A percentile compares a stretch with the other conserved stretches of the same genome.
These are phyloP conservation scores for Escarpia spicata DNA, from an alignment of 2,888 invertebrate genomes.

Conservation along the genomic window DNA sequence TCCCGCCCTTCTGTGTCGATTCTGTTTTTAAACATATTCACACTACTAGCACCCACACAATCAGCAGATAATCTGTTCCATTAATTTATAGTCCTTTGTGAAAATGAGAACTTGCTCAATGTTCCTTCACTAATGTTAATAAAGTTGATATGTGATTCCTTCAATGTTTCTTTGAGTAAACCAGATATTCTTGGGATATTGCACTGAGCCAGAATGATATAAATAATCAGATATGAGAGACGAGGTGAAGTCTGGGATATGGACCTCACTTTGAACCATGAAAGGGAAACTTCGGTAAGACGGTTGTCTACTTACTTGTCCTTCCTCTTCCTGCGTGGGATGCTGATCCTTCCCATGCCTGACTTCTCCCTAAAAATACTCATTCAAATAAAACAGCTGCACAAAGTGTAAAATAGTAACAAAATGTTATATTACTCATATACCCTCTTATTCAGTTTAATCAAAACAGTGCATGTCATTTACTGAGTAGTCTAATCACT, in stretches of 20 bases:
- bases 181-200: neutral
- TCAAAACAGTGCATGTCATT: neutral
- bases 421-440: neutral
- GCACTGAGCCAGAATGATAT: neutral
- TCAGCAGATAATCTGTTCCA: no score
- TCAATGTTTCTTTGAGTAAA: neutral
- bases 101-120: no score
- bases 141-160: neutral
- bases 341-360: neutral
- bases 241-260: no score
- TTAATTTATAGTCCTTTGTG: no score
- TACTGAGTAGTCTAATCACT: neutral
- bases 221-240: no score
- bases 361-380: neutral
- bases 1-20: no score
- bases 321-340: constrained; percentile 13
- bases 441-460: neutral
- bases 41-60: no score
- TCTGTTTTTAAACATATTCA: no score
- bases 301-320: neutral
- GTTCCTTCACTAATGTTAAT: no score
- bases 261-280: neutral
- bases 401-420: neutral
- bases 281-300: neutral
- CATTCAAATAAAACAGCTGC: neutral